Evolutionary conservation across 53 echinoderm and acorn worm genomes (phyloP).

Genomic region (Glandiceps talaboti): DNA sequence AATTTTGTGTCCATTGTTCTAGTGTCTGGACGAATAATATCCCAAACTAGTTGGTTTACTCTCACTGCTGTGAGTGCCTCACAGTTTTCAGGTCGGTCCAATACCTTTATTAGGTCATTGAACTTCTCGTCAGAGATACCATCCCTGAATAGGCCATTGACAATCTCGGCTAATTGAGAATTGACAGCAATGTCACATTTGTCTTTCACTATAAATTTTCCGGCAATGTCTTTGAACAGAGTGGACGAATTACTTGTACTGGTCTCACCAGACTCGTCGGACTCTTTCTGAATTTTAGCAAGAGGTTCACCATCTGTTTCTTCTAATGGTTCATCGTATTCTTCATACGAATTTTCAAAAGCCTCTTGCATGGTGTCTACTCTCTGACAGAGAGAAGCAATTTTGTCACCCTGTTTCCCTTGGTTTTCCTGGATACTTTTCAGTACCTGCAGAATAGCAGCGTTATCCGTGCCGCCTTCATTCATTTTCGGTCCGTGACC

Average conservation of each 20-base stretch:
- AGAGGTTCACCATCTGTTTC: background rate
- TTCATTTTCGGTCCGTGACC: background rate
- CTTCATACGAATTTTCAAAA: slow-evolving; percentile 9
- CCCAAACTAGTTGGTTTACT: slow-evolving; percentile 20
- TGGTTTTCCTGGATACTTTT: slow-evolving; percentile 9
- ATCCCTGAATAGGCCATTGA: slow-evolving; percentile 20
- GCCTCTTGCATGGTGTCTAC: background rate
- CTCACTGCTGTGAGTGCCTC: slow-evolving; percentile 17
- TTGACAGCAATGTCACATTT: slow-evolving; percentile 12
- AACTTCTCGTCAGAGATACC: slow-evolving; percentile 21
- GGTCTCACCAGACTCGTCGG: background rate
- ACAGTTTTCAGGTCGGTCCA: slow-evolving; percentile 28
- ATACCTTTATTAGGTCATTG: too few species aligned
- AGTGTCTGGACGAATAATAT: slow-evolving; percentile 17
- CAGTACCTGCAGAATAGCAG: slow-evolving; percentile 6
- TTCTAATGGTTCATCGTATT: too few species aligned
- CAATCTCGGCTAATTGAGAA: slow-evolving; percentile 16
- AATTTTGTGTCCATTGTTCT: slow-evolving; percentile 19
- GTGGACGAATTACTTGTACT: background rate
- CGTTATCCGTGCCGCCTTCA: background rate
- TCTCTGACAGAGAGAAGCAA: too few species aligned
- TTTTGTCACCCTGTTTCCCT: slow-evolving; percentile 5
- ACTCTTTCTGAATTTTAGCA: slow-evolving; percentile 5
- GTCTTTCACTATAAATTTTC: slow-evolving; percentile 15
- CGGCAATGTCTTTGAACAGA: slow-evolving; percentile 16